Evolutionary conservation across 1,140 invertebrate genomes (phyloP).

Genomic region (Sinonovacula constricta): DNA sequence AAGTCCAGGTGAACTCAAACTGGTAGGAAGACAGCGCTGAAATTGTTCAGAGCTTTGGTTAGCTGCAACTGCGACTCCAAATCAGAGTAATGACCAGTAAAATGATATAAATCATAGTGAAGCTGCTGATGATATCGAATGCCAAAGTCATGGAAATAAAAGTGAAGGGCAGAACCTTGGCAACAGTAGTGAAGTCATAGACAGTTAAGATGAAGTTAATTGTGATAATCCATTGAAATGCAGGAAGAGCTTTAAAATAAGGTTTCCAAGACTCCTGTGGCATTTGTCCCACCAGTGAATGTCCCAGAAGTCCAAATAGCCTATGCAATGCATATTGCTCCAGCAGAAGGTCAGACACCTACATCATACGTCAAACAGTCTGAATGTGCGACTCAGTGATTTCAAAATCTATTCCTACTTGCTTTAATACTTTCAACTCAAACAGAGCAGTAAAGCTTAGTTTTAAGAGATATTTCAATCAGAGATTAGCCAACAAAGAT

Average conservation of each 20-base stretch:
- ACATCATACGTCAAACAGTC: conserved; percentile 30
- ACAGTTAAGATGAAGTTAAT: conserved; percentile 41
- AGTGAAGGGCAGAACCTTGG: background rate
- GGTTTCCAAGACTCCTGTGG: conserved; percentile 31
- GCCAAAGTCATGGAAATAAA: background rate
- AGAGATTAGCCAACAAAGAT: conserved; percentile 47
- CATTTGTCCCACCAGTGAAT: conserved; percentile 41
- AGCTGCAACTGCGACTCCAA: conserved; percentile 28
- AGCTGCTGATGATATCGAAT: conserved; percentile 4
- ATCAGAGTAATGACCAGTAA: too few relatives aligned
- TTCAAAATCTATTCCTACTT: conserved; percentile 45
- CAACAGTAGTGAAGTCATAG: conserved; percentile 21
- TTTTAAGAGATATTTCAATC: conserved; percentile 40
- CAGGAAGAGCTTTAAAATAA: conserved; percentile 38
- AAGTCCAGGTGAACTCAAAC: conserved; percentile 14
- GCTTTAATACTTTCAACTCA: conserved; percentile 35
- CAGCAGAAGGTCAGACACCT: conserved; percentile 44
- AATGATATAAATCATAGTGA: conserved; percentile 21
- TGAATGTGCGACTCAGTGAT: conserved; percentile 32
- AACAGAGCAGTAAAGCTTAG: conserved; percentile 24
- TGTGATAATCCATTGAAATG: conserved; percentile 39
- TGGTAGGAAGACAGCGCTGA: conserved; percentile 32
- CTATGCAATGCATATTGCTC: conserved; percentile 35
- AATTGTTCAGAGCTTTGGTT: conserved; percentile 34
- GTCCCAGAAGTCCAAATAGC: conserved; percentile 39